Evolutionary conservation across 2,797 vertebrate species (phyloP).

Genomic region (Lophius americanus): DNA sequence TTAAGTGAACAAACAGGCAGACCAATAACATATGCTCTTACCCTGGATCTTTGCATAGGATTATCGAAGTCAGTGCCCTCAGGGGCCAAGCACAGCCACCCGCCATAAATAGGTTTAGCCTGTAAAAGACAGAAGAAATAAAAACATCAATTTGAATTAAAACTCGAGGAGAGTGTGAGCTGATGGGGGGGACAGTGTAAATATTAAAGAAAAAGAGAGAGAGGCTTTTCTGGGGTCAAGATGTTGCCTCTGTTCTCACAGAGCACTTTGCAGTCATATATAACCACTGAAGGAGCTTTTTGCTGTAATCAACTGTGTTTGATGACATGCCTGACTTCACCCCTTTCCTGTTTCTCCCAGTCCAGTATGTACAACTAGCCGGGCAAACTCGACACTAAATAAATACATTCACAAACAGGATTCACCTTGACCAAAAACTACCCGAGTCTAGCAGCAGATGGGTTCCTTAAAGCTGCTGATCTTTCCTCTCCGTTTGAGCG

Average conservation of each 20-base stretch:
- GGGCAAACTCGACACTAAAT: constrained; percentile 7
- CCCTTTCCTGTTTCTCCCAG: constrained; percentile 26
- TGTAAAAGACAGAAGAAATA: constrained; percentile 67
- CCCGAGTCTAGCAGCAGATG: constrained; percentile 15
- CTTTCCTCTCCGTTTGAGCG: constrained; percentile 32
- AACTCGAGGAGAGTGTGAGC: constrained; percentile 50
- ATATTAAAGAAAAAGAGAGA: constrained; percentile 19
- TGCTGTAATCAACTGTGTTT: constrained; percentile 41
- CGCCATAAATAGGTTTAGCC: constrained; percentile 89
- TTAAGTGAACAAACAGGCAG: constrained; percentile 16
- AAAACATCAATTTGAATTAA: constrained; percentile 70
- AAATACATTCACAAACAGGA: constrained; percentile 3
- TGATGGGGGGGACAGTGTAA: constrained; percentile 33
- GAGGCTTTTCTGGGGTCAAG: constrained; percentile 54
- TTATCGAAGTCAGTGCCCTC: constrained; percentile 89
- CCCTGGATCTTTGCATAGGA: constrained; percentile 87
- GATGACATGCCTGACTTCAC: constrained; percentile 39
- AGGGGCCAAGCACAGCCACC: constrained; percentile 88
- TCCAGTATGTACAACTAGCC: background rate
- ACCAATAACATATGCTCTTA: constrained; percentile 60
- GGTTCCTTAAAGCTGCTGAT: constrained; percentile 29
- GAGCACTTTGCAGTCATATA: constrained; percentile 40
- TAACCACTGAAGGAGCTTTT: constrained; percentile 28
- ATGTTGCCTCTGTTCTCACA: constrained; percentile 57
- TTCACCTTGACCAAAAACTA: constrained; percentile 20